Base-by-base conservation (phyloP, 2,888 invertebrate species). In the Sarcophaga subvicina region DNA sequence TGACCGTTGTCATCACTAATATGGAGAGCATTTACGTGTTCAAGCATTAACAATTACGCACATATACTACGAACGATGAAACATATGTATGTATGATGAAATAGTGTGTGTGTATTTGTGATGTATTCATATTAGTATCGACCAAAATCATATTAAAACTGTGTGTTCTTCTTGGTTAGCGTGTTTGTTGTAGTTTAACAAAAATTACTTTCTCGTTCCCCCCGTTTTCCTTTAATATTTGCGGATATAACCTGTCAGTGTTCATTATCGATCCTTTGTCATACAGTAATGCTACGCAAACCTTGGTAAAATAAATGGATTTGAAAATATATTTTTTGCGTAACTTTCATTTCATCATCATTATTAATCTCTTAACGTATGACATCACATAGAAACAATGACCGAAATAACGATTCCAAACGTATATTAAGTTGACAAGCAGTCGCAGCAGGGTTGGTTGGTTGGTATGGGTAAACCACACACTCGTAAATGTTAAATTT, bases 1-100 rank as follows among this genome's bases (percentile, higher is more conserved):
- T 67, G 27, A 66, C 20, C 66, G 47, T 64, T 54, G 63, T 71
- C 37, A 64, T 59, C 67, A 63, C 8, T 67, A 79, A 12, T 54
- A 14, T 54, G 59, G 59, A 49, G 63, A 79, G n/a, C 69, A 69
- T 86, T 86, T 83, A 80, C 73, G 80, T 86, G 86, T 77, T 83
- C 77, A 78, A 75, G 86, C 83, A 80, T 83, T 86, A 80, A 37
- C 72, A 83, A 83, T 83, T 83, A 45, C 47, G 11, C 17, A 27
- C 60, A 66, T 47, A 62, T 76, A 45, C 37, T 76, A 45, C 37
- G n/a, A 37, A 37, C 37, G 8, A 37, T 37, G 37, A 37, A 37
- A 37, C 8, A 22, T 22, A 22, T 22, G 37, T 20, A 14, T 62
- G 3, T 22, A 8, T 20, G n/a, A 47, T 17, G 20, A 14, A 4